Conservation (phyloP, 2,888 invertebrate genomes). For the Aspidapion aeneum region DNA sequence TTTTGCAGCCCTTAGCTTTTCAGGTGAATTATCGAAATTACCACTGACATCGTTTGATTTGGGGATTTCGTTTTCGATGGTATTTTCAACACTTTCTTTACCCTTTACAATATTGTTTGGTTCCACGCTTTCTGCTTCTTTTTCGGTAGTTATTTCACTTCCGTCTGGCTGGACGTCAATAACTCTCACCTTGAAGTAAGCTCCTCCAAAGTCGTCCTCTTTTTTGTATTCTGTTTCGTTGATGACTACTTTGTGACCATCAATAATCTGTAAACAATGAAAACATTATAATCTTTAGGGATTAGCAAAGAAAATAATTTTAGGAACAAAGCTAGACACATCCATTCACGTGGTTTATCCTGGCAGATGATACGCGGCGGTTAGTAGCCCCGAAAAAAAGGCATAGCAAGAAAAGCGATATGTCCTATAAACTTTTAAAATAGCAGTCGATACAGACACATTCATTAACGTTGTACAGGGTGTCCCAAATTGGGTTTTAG, state of each 20-base stretch:
- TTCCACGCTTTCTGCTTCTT: slow-evolving; percentile 26
- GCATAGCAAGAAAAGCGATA: too few relatives aligned
- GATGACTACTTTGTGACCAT: slow-evolving; percentile 53
- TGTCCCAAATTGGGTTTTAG: too few relatives aligned
- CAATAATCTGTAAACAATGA: slow-evolving; percentile 51
- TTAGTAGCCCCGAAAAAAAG: too few relatives aligned
- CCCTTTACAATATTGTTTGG: slow-evolving; percentile 28
- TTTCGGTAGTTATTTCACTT: slow-evolving; percentile 32
- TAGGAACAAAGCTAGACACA: too few relatives aligned
- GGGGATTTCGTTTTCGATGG: slow-evolving; percentile 41
- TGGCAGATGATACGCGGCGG: too few relatives aligned
- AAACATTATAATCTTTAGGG: background rate
- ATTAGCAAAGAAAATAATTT: background rate
- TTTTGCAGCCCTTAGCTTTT: slow-evolving; percentile 37
- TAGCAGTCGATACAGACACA: too few relatives aligned
- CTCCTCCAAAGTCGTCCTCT: slow-evolving; percentile 41
- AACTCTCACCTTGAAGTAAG: slow-evolving; percentile 48
- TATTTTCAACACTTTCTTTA: slow-evolving; percentile 39
- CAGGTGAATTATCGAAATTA: slow-evolving; percentile 36
- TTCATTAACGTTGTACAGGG: too few relatives aligned
- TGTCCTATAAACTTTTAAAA: too few relatives aligned
- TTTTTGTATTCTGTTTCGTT: slow-evolving; percentile 53
- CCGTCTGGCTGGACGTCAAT: slow-evolving; percentile 49
- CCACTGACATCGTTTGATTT: slow-evolving; percentile 43
- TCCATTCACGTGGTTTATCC: too few relatives aligned